A percentile compares a stretch with the other conserved stretches of the same genome.
Conservation (phyloP, 92 coral and sea anemone species). For the Zoanthus solanderi region DNA sequence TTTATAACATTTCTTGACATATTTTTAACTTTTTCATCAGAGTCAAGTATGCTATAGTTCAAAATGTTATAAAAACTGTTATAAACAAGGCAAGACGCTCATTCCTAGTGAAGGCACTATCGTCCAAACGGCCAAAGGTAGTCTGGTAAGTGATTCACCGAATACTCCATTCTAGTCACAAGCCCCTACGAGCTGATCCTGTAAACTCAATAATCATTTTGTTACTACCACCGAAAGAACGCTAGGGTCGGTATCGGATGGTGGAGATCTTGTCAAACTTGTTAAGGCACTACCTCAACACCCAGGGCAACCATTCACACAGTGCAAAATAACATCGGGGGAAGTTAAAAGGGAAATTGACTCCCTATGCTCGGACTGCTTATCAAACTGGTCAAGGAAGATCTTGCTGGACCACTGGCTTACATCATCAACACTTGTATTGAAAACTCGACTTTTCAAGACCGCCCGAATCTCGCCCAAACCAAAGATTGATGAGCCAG, state of each 20-base stretch:
- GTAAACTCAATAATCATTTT: conserved; percentile 47
- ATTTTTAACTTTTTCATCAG: too few relatives aligned
- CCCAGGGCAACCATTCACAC: conserved; percentile 10
- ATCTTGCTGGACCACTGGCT: too few relatives aligned
- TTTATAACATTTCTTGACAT: too few relatives aligned
- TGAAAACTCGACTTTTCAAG: too few relatives aligned
- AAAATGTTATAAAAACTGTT: conserved; percentile 39
- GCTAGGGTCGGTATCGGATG: conserved; percentile 41
- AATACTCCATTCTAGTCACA: conserved; percentile 23
- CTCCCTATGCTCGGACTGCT: too few relatives aligned
- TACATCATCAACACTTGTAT: too few relatives aligned
- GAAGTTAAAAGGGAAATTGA: neutral
- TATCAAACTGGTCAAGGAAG: too few relatives aligned
- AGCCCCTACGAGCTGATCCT: conserved; percentile 60
- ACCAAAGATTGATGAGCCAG: too few relatives aligned
- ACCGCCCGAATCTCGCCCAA: too few relatives aligned
- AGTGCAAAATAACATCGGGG: conserved; percentile 37
- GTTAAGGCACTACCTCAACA: conserved; percentile 25
- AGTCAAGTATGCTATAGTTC: too few relatives aligned
- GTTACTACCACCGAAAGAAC: conserved; percentile 1
- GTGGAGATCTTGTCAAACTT: conserved; percentile 34
- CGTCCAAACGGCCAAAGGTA: conserved; percentile 69
- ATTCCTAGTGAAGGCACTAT: conserved; percentile 58
- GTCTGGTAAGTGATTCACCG: conserved; percentile 68
- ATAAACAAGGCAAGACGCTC: conserved; percentile 57